Percentiles rank a stretch among this genome's conserved stretches.
Conservation (phyloP, 2,113 vertebrate genomes). For the Ammodramus savannarum region DNA sequence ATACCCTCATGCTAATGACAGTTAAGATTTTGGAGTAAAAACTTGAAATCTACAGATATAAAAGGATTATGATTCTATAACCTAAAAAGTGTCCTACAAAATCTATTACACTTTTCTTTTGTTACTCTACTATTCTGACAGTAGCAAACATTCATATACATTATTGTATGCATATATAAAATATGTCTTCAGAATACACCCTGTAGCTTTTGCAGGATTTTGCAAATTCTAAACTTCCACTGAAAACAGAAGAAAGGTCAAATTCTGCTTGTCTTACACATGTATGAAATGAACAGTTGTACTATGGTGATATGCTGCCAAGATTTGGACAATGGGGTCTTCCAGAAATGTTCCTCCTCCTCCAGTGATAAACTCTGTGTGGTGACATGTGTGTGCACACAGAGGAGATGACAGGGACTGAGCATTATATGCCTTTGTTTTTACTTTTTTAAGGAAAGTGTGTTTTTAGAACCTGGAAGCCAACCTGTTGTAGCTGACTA, state of each 20-base stretch:
- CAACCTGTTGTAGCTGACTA: neutral
- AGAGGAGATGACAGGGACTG: neutral
- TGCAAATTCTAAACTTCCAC: neutral
- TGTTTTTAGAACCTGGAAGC: neutral
- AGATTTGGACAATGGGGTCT: neutral
- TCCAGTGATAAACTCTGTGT: neutral
- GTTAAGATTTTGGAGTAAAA: neutral
- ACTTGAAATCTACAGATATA: neutral
- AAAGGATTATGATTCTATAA: neutral
- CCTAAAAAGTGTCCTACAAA: neutral
- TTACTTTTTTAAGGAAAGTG: neutral
- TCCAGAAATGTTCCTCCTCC: neutral
- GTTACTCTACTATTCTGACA: neutral
- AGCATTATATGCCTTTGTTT: neutral
- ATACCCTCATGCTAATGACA: neutral
- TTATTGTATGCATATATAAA: neutral
- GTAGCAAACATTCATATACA: neutral
- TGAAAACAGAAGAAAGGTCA: slow-evolving; percentile 10
- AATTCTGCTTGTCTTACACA: slow-evolving; percentile 15
- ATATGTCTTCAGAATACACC: neutral
- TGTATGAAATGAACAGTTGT: slow-evolving; percentile 34
- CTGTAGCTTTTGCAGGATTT: neutral
- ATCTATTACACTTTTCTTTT: neutral
- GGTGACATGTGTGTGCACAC: neutral
- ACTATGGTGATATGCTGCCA: neutral